Evolutionary conservation across 2,113 vertebrate species (phyloP), one percentile per base, ranked within the genome.

Genomic region (Malurus elegans): DNA sequence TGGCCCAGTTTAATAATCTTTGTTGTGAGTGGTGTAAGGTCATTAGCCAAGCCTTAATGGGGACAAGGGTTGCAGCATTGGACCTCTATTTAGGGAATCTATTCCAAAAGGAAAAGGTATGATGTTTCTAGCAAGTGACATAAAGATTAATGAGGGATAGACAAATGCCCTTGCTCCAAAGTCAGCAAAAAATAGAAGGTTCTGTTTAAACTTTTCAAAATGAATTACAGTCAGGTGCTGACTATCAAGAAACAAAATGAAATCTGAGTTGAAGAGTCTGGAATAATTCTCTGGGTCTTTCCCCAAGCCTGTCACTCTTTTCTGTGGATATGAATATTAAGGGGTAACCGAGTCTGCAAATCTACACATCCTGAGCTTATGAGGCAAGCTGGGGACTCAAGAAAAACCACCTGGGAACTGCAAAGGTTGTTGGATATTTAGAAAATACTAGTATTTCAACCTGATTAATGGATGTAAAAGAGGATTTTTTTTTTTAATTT

Each of bases 101-200:
- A 34, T 88, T 92, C 82, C 57, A 70, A 92, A 90, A 87, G 64
- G 34, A 71, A 91, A 87, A 89, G 56, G 64, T 87, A 75, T 92
- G 95, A 64, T 92, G 82, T 97, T 95, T 90, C 88, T 80, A 92
- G 75, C 72, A 88, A 95, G 88, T 94, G 88, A 85, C 93, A 90
- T 79, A 64, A 96, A 96, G 94, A 95, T 93, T 93, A 94, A 97
- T 95, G 95, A 96, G 76, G 72, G 75, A 92, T 29, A 96, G 86
- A 93, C 87, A 88, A 93, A 95, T 95, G 95, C 70, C 94, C 94
- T 97, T 97, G 94, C 83, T 93, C 91, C 92, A 97, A 97, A 96
- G 95, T 94, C 95, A 91, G 93, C 85, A 89, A 93, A 96, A 96
- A 96, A 96, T 96, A 94, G 95, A 95, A 92, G 62, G 95, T 75